Evolutionary conservation across 2,888 invertebrate species (phyloP), one percentile per base, ranked within the genome.

Genomic region (Euplexia lucipara): DNA sequence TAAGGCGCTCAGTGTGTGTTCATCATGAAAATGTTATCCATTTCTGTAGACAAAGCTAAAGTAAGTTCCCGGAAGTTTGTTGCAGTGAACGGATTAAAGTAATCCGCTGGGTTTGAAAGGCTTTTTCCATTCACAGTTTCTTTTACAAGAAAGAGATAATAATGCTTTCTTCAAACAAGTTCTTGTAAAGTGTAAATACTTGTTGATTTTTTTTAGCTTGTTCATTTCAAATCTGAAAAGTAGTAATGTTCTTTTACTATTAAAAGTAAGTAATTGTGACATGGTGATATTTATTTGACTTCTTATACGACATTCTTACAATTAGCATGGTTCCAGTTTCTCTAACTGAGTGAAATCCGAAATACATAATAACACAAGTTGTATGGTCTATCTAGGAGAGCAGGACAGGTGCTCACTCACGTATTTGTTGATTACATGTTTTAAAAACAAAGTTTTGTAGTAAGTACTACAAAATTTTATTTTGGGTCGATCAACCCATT

Each of bases 21-120:
- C 6, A 47, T 30, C 26, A 48, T 9, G 34, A 48, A 67, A 65
- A 67, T 58, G 41, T 48, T 22, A 7, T 5, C 35, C 35, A 68
- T 68, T 66, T 48, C 41, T 48, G 18, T 39, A 67, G 45, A 51
- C 7, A 41, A 69, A 39, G 44, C 49, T 20, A 60, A 65, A 14
- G 35, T 44, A 53, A 69, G 30, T 35, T 61, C 47, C 22, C 39
- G 32, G 12, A 70, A 70, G n/a, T 61, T 67, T 22, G 18, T 22
- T 18, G 20, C 39, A 70, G 61, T 34, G 10, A 49, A 8, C 16
- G 22, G 8, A 22, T 18, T 41, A 32, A 52, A 35, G 51, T 70
- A 68, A 68, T 58, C 51, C 39, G 26, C 45, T 52, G 61, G 51
- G 47, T 70, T 68, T 70, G 12, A 52, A 61, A 52, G n/a, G 39